phyloP scores from a whole-genome alignment of 2,797 vertebrate genomes.

The Catamblyrhynchus diadema region DNA sequence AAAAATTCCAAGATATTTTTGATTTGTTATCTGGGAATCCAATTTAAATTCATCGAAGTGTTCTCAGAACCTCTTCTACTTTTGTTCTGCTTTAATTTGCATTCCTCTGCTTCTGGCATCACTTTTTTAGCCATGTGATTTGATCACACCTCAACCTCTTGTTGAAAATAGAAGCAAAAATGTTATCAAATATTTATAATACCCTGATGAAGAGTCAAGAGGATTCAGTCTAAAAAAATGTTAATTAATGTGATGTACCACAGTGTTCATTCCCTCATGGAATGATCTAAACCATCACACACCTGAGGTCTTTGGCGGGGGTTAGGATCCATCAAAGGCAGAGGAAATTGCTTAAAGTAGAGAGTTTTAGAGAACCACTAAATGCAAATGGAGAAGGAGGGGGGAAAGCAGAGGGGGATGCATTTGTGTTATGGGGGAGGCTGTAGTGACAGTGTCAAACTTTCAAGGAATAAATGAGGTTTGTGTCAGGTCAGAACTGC shows the following conservation, averaged over 20 bases:
- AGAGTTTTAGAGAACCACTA: neutral
- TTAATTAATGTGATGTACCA: neutral
- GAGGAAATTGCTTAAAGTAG: neutral
- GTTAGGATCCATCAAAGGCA: neutral
- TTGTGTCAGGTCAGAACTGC: neutral
- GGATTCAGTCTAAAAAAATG: neutral
- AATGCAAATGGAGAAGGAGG: neutral
- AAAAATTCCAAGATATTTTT: neutral
- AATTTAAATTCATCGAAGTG: neutral
- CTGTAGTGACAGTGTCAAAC: neutral
- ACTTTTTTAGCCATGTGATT: neutral
- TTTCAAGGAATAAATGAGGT: neutral
- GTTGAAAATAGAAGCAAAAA: neutral
- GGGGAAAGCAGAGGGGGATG: neutral
- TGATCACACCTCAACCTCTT: neutral
- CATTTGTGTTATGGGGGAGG: neutral
- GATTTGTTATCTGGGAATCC: neutral
- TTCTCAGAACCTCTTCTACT: neutral
- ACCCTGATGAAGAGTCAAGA: neutral
- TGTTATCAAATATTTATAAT: neutral
- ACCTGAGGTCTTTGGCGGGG: neutral
- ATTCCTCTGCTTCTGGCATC: neutral
- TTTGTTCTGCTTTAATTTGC: neutral
- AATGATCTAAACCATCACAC: neutral
- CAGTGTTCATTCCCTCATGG: neutral